Evolutionary conservation across 2,888 invertebrate species (phyloP).

Genomic region (Tenthredo amoena): DNA sequence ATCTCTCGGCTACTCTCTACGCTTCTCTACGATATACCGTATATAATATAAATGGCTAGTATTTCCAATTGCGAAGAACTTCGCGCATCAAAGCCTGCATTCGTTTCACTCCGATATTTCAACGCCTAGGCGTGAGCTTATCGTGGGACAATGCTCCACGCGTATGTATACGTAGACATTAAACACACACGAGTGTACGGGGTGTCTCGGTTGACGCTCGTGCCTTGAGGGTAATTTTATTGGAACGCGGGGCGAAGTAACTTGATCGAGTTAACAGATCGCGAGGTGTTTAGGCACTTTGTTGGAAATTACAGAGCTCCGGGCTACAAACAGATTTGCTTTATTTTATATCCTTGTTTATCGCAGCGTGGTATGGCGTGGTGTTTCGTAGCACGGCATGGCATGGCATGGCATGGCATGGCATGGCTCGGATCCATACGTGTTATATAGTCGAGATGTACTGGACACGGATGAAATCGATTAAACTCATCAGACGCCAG

Average conservation of each 20-base stretch:
- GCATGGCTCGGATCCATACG: constrained; percentile 20
- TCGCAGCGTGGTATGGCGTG: not conserved
- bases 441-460: constrained; percentile 22
- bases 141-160: constrained; percentile 9
- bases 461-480: constrained; percentile 40
- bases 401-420: not conserved
- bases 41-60: constrained; percentile 29
- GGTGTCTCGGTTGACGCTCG: constrained; percentile 36
- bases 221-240: constrained; percentile 46
- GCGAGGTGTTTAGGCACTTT: constrained; percentile 50
- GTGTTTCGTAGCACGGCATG: not conserved
- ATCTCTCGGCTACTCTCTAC: not conserved
- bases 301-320: constrained; percentile 50
- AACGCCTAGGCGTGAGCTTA: constrained; percentile 20
- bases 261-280: constrained; percentile 47
- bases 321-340: constrained; percentile 42
- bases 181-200: not conserved
- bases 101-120: constrained; percentile 29
- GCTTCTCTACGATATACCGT: not conserved
- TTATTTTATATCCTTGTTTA: constrained; percentile 40
- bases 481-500: constrained; percentile 44
- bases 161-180: not conserved
- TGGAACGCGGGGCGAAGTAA: constrained; percentile 46
- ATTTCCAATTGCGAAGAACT: constrained; percentile 34
- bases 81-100: constrained; percentile 36